Conservation (phyloP, 1,140 invertebrate genomes). For the Drosophila eugracilis region DNA sequence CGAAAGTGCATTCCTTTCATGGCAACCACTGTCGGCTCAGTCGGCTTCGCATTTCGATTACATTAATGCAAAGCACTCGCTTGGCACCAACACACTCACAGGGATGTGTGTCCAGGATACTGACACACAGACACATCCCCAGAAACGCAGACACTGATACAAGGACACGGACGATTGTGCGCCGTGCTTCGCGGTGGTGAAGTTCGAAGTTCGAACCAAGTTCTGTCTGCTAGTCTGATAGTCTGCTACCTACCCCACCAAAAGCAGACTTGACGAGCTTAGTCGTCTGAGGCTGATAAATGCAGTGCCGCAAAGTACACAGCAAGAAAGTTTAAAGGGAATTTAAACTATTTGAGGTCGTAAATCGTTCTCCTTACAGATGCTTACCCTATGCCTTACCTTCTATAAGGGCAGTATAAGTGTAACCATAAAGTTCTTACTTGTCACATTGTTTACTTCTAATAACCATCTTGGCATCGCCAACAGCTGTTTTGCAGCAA, state of each 20-base stretch:
- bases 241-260: constrained; percentile 74
- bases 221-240: constrained; percentile 35
- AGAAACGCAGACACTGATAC: constrained; percentile 29
- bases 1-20: constrained; percentile 83
- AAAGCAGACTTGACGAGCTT: constrained; percentile 81
- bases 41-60: constrained; percentile 78
- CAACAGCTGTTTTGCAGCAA: constrained; percentile 36
- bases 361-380: no score
- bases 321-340: neutral
- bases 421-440: no score
- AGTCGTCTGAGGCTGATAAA: constrained; percentile 45
- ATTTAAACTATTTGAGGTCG: no score
- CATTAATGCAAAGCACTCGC: constrained; percentile 82
- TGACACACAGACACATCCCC: neutral
- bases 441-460: constrained; percentile 30
- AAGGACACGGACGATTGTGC: constrained; percentile 16
- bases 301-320: constrained; percentile 19
- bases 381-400: no score
- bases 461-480: constrained; percentile 8
- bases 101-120: constrained; percentile 6
- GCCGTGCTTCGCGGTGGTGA: constrained; percentile 51
- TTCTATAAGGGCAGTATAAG: no score
- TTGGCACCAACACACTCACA: no score
- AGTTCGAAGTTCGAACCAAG: constrained; percentile 53
- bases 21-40: constrained; percentile 54